Conservation (phyloP, 2,113 vertebrate genomes). For the Forbesichthys agassizii region DNA sequence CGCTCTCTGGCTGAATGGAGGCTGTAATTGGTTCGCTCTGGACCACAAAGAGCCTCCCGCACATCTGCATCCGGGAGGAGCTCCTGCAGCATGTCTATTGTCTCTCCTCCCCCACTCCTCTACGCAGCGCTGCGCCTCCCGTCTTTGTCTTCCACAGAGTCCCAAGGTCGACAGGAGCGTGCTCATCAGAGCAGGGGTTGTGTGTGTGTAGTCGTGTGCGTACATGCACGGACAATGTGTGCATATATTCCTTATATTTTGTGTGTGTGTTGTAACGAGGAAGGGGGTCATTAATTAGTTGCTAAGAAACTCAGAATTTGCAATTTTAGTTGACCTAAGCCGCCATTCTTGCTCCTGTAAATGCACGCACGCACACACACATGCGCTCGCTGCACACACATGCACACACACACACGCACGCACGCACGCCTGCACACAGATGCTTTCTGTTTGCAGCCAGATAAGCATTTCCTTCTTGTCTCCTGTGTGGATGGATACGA, state of each 20-base stretch:
- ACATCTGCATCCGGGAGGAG: slow-evolving; percentile 76
- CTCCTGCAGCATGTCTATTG: background rate
- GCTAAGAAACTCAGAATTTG: slow-evolving; percentile 65
- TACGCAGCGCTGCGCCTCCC: slow-evolving; percentile 63
- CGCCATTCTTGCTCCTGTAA: slow-evolving; percentile 53
- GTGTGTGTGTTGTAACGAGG: slow-evolving; percentile 44
- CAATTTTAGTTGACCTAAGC: slow-evolving; percentile 56
- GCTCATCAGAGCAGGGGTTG: slow-evolving; percentile 69
- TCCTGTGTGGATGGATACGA: slow-evolving; percentile 69
- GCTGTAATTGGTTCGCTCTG: slow-evolving; percentile 77
- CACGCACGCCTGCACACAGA: background rate
- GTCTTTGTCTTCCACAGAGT: slow-evolving; percentile 74
- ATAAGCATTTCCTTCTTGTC: slow-evolving; percentile 72
- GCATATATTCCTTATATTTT: background rate
- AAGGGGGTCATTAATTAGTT: slow-evolving; percentile 67
- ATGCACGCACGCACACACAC: background rate
- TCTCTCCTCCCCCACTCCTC: slow-evolving; percentile 15
- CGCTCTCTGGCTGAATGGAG: slow-evolving; percentile 69
- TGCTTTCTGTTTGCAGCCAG: slow-evolving; percentile 51
- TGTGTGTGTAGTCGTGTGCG: slow-evolving; percentile 20
- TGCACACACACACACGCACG: background rate
- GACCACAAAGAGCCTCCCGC: slow-evolving; percentile 61
- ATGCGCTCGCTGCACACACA: too few species aligned
- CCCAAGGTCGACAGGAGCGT: slow-evolving; percentile 72
- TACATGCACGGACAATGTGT: slow-evolving; percentile 25